Base-by-base conservation (phyloP, 2,888 invertebrate genomes). In the Epirrhoe tristata region DNA sequence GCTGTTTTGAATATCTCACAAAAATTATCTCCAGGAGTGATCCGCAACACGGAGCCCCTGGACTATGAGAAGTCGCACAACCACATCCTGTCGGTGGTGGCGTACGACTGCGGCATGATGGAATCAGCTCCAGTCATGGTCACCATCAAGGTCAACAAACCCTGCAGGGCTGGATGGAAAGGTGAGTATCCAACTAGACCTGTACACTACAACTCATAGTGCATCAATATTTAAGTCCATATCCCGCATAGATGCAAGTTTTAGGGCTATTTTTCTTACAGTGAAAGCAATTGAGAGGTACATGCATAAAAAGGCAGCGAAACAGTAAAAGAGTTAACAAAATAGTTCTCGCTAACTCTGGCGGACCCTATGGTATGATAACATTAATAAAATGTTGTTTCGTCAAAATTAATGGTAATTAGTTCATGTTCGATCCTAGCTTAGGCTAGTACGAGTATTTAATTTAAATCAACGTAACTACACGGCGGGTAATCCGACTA, bases 91-190 rank as follows among this genome's bases (percentile, higher is more conserved):
- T 98, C 98, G 39, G 98, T 99, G 69, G 98, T 99, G 69, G 99
- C 99, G 1, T 98, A 98, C 86, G 99, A 99, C 91, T 99, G 99
- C 89, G 99, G 98, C 55, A 98, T 98, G 97, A 96, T 97, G 85
- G 96, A 97, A 85, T 98, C 98, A 0, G 95, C 97, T 51, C 98
- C 99, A 0, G 98, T 98, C 58, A 97, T 99, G 96, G 98, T 99
- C 81, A 99, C 98, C 82, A 97, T 99, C 87, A 98, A 98, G 89
- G 98, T 99, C 74, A 96, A 96, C 83, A 95, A 97, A 74, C 96
- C 96, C 48, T 97, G 97, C 88, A 95, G 95, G 65, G 95, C 96
- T 1, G 96, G 96, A 10, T 97, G 97, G 95, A 95, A 96, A 89
- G 97, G 97, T 94, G 85, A 91, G 10, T 14, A 43, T 36, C 6